A percentile compares a stretch with the other conserved stretches of the same genome.
These are phyloP conservation scores for Malacoctenus gilli DNA, from an alignment of 2,797 vertebrate genomes.

Conservation along the genomic window DNA sequence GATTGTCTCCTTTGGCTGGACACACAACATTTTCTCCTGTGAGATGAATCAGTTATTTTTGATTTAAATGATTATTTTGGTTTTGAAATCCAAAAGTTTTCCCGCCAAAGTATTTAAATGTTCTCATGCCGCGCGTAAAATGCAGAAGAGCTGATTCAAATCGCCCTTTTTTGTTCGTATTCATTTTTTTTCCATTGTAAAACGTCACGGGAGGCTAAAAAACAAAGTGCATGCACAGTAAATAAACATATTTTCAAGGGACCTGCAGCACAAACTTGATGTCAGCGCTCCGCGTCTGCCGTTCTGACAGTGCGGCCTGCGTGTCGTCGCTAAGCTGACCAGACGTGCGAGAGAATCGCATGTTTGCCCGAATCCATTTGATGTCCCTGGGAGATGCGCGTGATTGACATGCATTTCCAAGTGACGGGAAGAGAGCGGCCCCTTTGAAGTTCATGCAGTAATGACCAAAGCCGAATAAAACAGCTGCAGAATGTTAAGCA, in stretches of 20 bases:
- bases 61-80: no score
- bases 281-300: neutral
- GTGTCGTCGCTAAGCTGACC: slow-evolving; percentile 38
- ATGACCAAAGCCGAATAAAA: slow-evolving; percentile 84
- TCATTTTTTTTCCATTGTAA: no score
- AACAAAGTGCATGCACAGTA: no score
- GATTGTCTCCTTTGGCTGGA: no score
- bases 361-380: slow-evolving; percentile 65
- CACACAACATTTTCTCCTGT: no score
- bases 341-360: slow-evolving; percentile 46
- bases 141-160: no score
- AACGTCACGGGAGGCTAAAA: no score
- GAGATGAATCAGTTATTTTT: no score
- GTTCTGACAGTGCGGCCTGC: slow-evolving; percentile 11
- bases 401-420: slow-evolving; percentile 84
- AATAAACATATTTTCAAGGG: neutral
- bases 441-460: slow-evolving; percentile 85
- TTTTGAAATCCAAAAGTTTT: no score
- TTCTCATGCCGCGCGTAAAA: no score
- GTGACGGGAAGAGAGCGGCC: slow-evolving; percentile 76
- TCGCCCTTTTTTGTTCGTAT: no score
- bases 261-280: neutral
- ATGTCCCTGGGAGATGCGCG: slow-evolving; percentile 60
- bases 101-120: no score
- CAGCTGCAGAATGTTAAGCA: slow-evolving; percentile 84